Conservation (phyloP, 2,888 invertebrate species). For the Geophilus truncorum region DNA sequence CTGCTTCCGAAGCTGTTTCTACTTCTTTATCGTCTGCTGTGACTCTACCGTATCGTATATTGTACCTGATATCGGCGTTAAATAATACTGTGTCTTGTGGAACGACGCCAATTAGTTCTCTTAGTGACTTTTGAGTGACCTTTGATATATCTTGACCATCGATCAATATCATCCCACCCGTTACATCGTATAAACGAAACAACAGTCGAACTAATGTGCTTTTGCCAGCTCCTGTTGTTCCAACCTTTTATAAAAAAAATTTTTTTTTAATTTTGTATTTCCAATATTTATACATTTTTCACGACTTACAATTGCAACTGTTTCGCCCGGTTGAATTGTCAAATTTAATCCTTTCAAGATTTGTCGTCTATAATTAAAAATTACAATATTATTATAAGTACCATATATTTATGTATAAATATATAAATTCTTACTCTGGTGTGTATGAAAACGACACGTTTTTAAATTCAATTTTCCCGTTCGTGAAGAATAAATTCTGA, state of each 20-base stretch:
- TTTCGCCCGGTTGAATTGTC: slow-evolving; percentile 73
- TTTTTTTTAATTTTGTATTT: no score
- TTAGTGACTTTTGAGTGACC: slow-evolving; percentile 51
- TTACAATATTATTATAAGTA: neutral
- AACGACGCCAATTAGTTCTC: slow-evolving; percentile 53
- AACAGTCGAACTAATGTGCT: slow-evolving; percentile 53
- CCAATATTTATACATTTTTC: no score
- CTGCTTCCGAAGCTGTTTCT: slow-evolving; percentile 80
- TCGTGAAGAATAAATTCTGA: slow-evolving; percentile 61
- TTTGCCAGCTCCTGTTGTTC: slow-evolving; percentile 72
- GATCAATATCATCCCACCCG: slow-evolving; percentile 47
- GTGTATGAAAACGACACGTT: slow-evolving; percentile 86
- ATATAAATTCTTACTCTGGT: slow-evolving; percentile 56
- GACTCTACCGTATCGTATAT: slow-evolving; percentile 86
- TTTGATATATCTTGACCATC: slow-evolving; percentile 49
- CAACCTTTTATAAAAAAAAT: slow-evolving; percentile 50
- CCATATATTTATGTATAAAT: neutral
- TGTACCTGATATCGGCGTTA: slow-evolving; percentile 82
- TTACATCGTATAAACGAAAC: slow-evolving; percentile 52
- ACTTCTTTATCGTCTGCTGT: slow-evolving; percentile 74
- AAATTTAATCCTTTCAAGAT: slow-evolving; percentile 75
- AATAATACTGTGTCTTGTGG: slow-evolving; percentile 84
- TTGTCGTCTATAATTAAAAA: slow-evolving; percentile 43
- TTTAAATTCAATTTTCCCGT: slow-evolving; percentile 70
- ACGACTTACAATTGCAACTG: slow-evolving; percentile 55